These are phyloP conservation scores for Stenoptilia bipunctidactyla DNA, from an alignment of 2,888 invertebrate species.

Conservation along the genomic window DNA sequence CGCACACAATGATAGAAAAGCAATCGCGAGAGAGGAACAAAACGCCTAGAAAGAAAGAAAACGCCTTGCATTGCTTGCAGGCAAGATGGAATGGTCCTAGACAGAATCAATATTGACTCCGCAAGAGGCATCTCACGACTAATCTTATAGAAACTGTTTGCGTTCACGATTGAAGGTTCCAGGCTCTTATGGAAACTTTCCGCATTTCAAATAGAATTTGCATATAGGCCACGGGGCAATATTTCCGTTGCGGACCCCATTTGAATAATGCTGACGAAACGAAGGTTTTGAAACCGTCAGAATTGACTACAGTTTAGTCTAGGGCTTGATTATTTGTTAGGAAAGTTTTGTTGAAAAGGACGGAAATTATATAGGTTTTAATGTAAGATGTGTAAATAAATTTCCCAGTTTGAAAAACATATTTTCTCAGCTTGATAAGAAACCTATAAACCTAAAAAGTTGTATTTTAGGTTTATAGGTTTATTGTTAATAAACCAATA, in stretches of 20 bases:
- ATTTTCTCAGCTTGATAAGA: no score
- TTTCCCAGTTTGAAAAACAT: no score
- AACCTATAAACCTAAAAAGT: no score
- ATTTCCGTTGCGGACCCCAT: slow-evolving; percentile 50
- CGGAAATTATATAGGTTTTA: no score
- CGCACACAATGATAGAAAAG: slow-evolving; percentile 24
- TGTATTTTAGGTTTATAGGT: no score
- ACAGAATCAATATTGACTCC: slow-evolving; percentile 53
- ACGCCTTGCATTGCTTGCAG: background rate
- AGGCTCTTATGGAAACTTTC: slow-evolving; percentile 51
- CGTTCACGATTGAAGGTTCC: slow-evolving; percentile 53
- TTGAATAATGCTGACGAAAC: slow-evolving; percentile 56
- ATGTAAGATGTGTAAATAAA: no score
- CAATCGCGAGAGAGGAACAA: slow-evolving; percentile 3
- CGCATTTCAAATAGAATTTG: slow-evolving; percentile 59
- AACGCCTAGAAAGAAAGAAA: background rate
- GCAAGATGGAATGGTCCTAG: slow-evolving; percentile 4
- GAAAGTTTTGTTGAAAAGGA: no score
- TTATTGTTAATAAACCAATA: no score
- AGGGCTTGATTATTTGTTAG: no score
- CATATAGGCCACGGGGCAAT: slow-evolving; percentile 59
- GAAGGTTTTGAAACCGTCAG: slow-evolving; percentile 18
- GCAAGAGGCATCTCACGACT: slow-evolving; percentile 51
- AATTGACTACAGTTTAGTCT: no score
- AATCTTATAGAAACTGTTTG: slow-evolving; percentile 67